Evolutionary conservation across 1,140 invertebrate genomes (phyloP), one percentile per base, ranked within the genome.

Genomic region (Anoplolepis gracilipes): DNA sequence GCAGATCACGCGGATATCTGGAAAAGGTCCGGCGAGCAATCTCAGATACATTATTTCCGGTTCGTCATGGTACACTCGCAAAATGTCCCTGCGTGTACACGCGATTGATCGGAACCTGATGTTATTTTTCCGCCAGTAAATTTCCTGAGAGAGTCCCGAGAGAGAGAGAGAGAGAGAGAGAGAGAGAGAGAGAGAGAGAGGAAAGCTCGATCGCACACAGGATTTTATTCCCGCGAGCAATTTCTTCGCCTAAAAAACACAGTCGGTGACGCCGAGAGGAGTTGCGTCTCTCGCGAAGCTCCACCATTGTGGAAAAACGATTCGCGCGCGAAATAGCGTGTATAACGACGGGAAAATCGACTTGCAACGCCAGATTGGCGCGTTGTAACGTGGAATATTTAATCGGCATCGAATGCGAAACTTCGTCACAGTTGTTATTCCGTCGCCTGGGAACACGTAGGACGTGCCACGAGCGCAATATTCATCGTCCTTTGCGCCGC

Each of bases 171-270:
- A 25, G 55, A 25, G 22, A 25, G n/a, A 59, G 55, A 49, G 42
- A 49, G 36, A n/a, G 57, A 59, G 76, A 64, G 39, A 28, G 73
- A 39, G 22, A 36, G 39, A 13, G 28, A 39, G 28, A 19, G 13
- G 3, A 3, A 49, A 3, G 19, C 16, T 49, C 1, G 57, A 30
- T 30, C 11, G 57, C 64, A 22, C 28, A n/a, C 61, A 22, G 36
- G 25, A 13, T 79, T n/a, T 53, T 39, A 85, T 79, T 88, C 86
- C 82, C 87, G 42, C 28, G 61, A 76, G 86, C 61, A 84, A 70
- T 76, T 85, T 72, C 82, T 88, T 70, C 62, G 33, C 13, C 25
- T 53, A 75, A 53, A 85, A 85, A 89, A 85, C 86, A 88, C 19
- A 19, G 72, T 5, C 36, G 55, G 85, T 57, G 67, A 69, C 69